A percentile compares a stretch with the other conserved stretches of the same genome.
Evolutionary conservation across 1,140 invertebrate genomes (phyloP).

Genomic region (Stratiolaelaps scimitus): DNA sequence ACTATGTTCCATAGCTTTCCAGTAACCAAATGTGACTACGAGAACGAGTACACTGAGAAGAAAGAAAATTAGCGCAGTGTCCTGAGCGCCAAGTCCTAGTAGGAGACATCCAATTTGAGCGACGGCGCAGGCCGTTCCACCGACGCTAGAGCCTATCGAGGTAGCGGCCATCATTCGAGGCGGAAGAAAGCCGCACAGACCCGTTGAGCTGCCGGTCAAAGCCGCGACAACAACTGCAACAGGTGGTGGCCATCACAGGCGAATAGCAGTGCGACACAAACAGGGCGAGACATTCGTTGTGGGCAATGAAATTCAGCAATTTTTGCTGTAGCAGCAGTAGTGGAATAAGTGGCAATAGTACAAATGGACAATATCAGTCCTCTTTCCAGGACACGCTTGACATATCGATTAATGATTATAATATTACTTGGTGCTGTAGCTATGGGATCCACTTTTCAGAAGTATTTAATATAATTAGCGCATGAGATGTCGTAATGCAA

Average conservation of each 20-base stretch:
- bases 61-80: background rate
- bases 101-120: slow-evolving; percentile 3
- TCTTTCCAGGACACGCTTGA: background rate
- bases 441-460: background rate
- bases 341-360: background rate
- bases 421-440: background rate
- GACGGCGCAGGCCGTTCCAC: background rate
- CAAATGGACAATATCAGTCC: background rate
- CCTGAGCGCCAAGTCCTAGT: background rate
- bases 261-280: too few species aligned
- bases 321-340: background rate
- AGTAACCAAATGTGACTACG: background rate
- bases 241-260: background rate
- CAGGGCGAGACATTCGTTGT: too few species aligned
- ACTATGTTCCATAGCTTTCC: background rate
- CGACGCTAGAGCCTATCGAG: background rate
- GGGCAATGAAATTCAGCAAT: background rate
- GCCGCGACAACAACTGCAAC: background rate
- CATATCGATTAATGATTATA: background rate
- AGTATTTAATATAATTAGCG: background rate
- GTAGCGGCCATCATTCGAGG: background rate
- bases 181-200: background rate
- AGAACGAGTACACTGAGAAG: background rate
- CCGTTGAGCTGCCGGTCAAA: background rate
- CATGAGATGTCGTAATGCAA: background rate